A percentile compares a stretch with the other conserved stretches of the same genome.
These are phyloP conservation scores for Propithecus coquereli DNA, from an alignment of 2,113 vertebrate species.

Conservation along the genomic window DNA sequence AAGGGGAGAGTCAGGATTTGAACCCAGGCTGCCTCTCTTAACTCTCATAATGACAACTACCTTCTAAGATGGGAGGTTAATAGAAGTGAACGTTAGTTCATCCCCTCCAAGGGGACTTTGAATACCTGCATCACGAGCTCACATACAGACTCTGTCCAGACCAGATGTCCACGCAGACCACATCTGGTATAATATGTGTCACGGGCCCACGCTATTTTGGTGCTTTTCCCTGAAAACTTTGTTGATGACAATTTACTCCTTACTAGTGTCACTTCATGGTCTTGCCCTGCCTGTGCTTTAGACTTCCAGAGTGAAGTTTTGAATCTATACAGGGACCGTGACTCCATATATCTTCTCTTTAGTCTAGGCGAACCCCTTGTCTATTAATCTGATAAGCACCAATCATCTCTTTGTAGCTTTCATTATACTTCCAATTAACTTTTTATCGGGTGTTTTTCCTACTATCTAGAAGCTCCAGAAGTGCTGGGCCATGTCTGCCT, in stretches of 20 bases:
- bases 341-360: background rate
- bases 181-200: background rate
- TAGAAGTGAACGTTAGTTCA: background rate
- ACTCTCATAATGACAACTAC: background rate
- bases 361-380: background rate
- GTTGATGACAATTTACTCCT: background rate
- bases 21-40: background rate
- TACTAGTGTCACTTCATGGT: background rate
- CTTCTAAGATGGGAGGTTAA: background rate
- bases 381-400: background rate
- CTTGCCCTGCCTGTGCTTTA: background rate
- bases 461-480: background rate
- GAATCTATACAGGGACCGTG: background rate
- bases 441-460: background rate
- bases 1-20: background rate
- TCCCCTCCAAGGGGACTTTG: background rate
- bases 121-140: background rate
- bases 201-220: rapidly evolving
- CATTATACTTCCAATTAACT: background rate
- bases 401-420: background rate
- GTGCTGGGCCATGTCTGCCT: background rate
- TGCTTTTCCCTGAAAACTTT: background rate
- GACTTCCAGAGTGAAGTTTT: background rate
- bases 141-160: background rate
- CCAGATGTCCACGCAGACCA: background rate